These are phyloP conservation scores for Morelia viridis DNA, from an alignment of 2,797 vertebrate species.

Conservation along the genomic window DNA sequence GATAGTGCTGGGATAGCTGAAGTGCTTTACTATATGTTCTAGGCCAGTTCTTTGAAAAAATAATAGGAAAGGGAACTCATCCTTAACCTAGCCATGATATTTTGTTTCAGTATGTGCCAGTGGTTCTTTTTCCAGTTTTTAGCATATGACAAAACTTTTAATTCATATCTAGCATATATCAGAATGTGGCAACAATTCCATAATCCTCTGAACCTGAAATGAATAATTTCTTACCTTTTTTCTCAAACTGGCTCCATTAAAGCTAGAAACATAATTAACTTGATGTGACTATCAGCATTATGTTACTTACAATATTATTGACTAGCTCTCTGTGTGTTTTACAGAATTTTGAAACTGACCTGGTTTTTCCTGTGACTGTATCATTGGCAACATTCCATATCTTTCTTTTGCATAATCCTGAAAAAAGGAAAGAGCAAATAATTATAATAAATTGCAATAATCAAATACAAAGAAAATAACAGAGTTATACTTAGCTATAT, in stretches of 20 bases:
- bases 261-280: not conserved
- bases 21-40: not conserved
- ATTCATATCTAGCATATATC: not conserved
- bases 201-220: not conserved
- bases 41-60: not conserved
- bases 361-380: conserved; percentile 95
- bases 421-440: conserved; percentile 36
- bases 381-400: conserved; percentile 88
- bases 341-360: conserved; percentile 78
- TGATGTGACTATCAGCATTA: not conserved
- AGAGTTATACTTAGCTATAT: not conserved
- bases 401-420: conserved; percentile 97
- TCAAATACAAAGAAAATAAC: not conserved
- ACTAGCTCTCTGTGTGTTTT: not conserved
- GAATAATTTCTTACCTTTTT: not conserved
- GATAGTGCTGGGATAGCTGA: not conserved
- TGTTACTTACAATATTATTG: not conserved
- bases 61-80: not conserved
- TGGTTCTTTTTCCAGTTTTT: not conserved
- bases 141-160: not conserved
- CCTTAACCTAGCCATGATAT: not conserved
- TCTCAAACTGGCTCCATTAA: not conserved
- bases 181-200: not conserved
- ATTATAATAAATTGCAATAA: conserved; percentile 28
- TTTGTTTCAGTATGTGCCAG: not conserved